Base-by-base conservation (phyloP, 1,140 invertebrate genomes). In the Ceratina japonica region DNA sequence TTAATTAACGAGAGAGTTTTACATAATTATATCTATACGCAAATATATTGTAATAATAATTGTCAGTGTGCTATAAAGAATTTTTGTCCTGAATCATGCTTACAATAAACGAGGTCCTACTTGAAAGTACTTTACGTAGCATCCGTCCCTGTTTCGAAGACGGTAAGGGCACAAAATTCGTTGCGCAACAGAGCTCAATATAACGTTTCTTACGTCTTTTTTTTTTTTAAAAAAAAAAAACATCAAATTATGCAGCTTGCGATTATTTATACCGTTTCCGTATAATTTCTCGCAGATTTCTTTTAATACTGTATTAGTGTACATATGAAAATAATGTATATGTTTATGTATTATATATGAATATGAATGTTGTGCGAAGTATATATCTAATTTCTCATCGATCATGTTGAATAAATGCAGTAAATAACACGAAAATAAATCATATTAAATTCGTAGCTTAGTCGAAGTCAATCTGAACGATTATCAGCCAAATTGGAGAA, bases 111-210 rank as follows among this genome's bases (percentile, higher is more conserved):
- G 65, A 75, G 62, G 8, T 44, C 13, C 27, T 64, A n/a, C 31
- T 22, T 52, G 61, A 64, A 68, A 51, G 51, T 62, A 78, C 31
- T 7, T 51, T 75, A 79, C 22, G 12, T 68, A 64, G 37, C 18
- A 64, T 82, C 80, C 80, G 64, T 78, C 69, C 59, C 27, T 52
- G 31, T 73, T 44, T 18, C 24, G 63, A 54, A 82, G 16, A 59
- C 27, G 54, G 37, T 44, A 10, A 24, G 52, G 66, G 22, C 61
- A 62, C 56, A 78, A 70, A 44, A 77, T 69, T 79, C 16, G 13
- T 78, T 56, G 37, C 22, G 44, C 24, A 68, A 68, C 65, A 16
- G 31, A 37, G 22, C 27, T 78, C 49, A 22, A 27, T 65, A 72
- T 56, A 66, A 54, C 56, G 20, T 65, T 79, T 52, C 20, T 0